Evolutionary conservation across 2,888 invertebrate genomes (phyloP).

Genomic region (Melinaea menophilus): DNA sequence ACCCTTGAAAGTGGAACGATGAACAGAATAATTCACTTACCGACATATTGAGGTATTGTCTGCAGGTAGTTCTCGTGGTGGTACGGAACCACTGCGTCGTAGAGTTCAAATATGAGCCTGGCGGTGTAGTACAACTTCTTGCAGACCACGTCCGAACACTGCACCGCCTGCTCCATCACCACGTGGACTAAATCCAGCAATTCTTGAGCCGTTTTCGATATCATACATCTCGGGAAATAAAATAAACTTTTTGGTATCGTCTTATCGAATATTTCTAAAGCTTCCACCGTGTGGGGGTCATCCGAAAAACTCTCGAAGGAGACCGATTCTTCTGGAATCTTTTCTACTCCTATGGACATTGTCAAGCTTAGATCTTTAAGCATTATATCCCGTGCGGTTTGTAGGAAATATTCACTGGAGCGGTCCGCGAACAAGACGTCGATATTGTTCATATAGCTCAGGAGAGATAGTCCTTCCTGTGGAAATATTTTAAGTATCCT

Average conservation of each 20-base stretch:
- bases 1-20: too few relatives aligned
- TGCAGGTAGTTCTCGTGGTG: conserved; percentile 88
- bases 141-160: conserved; percentile 79
- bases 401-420: conserved; percentile 83
- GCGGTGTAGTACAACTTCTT: conserved; percentile 83
- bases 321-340: conserved; percentile 43
- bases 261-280: conserved; percentile 59
- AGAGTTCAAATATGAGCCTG: conserved; percentile 85
- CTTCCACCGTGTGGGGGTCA: conserved; percentile 51
- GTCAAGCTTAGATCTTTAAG: conserved; percentile 88
- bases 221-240: conserved; percentile 76
- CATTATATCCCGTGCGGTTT: conserved; percentile 84
- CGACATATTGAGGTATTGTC: conserved; percentile 92
- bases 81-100: conserved; percentile 86
- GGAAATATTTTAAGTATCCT: conserved; percentile 78
- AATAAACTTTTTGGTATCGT: conserved; percentile 66
- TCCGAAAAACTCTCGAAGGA: conserved; percentile 26
- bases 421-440: conserved; percentile 87
- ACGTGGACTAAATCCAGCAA: conserved; percentile 80
- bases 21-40: conserved; percentile 59
- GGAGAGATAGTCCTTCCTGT: conserved; percentile 73
- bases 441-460: conserved; percentile 84
- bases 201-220: conserved; percentile 81
- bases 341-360: conserved; percentile 76
- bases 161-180: conserved; percentile 82